Evolutionary conservation across 1,140 invertebrate species (phyloP).

Genomic region (Lasioglossum baleicum): DNA sequence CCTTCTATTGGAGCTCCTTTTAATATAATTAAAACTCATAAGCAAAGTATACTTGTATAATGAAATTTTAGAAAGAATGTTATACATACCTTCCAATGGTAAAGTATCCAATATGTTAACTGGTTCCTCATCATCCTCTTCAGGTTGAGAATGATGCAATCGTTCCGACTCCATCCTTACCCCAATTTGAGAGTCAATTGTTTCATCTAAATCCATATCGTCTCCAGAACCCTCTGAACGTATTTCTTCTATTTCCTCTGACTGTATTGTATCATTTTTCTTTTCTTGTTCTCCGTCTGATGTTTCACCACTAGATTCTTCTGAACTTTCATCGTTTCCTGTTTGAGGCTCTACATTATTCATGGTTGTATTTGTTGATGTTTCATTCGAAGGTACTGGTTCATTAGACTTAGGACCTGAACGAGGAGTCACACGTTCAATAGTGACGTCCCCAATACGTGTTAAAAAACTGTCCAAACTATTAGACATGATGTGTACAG

Average conservation of each 20-base stretch:
- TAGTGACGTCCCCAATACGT: constrained; percentile 80
- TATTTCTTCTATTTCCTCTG: constrained; percentile 73
- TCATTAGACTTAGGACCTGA: constrained; percentile 57
- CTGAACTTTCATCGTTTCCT: constrained; percentile 70
- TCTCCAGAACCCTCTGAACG: constrained; percentile 76
- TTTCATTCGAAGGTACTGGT: constrained; percentile 54
- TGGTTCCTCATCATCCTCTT: constrained; percentile 71
- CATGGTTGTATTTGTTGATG: constrained; percentile 48
- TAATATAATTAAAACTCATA: constrained; percentile 24
- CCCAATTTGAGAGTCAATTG: constrained; percentile 78
- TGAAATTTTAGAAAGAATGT: constrained; percentile 9
- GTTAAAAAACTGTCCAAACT: constrained; percentile 78
- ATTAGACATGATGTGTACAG: constrained; percentile 74
- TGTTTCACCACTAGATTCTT: constrained; percentile 72
- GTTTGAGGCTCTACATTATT: constrained; percentile 60
- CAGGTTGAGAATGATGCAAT: constrained; percentile 61
- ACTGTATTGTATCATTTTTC: constrained; percentile 63
- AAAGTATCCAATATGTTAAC: constrained; percentile 78
- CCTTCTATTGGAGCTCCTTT: constrained; percentile 76
- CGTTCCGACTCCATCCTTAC: constrained; percentile 73
- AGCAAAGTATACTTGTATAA: constrained; percentile 16
- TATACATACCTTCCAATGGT: constrained; percentile 75
- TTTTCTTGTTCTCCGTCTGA: constrained; percentile 70
- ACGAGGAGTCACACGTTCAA: constrained; percentile 77
- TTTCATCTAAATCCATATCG: constrained; percentile 79